These are phyloP conservation scores for Isurus oxyrinchus DNA, from an alignment of 2,113 vertebrate species.

Conservation along the genomic window DNA sequence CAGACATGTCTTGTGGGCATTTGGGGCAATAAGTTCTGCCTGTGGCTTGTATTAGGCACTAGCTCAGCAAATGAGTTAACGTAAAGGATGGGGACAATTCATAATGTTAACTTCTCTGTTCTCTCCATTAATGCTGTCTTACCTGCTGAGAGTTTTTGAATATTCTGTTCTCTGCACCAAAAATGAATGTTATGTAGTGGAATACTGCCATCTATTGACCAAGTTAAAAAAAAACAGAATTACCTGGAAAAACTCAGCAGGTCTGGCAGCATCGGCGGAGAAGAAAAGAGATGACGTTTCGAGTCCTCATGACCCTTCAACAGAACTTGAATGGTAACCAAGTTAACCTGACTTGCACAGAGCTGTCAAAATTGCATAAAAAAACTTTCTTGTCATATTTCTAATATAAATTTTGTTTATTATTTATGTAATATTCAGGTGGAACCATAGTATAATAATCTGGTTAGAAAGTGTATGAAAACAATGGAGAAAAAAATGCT, in stretches of 20 bases:
- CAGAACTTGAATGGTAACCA: too few species aligned
- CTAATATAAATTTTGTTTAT: neutral
- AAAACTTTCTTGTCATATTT: neutral
- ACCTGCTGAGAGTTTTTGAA: neutral
- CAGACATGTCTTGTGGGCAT: neutral
- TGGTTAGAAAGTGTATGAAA: neutral
- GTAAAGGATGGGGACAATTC: neutral
- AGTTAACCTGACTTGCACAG: neutral
- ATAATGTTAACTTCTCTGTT: neutral
- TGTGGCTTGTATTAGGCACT: neutral
- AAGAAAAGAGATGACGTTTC: too few species aligned
- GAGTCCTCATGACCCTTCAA: too few species aligned
- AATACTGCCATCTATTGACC: slow-evolving; percentile 27
- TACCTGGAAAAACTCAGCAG: too few species aligned
- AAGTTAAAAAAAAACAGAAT: too few species aligned
- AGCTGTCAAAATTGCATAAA: neutral
- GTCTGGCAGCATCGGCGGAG: too few species aligned
- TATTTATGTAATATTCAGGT: neutral
- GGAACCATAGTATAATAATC: neutral
- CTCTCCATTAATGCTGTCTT: neutral
- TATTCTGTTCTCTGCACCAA: neutral
- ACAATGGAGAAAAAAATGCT: neutral
- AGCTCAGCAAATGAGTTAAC: neutral
- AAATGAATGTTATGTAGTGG: neutral
- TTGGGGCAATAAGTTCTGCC: neutral